Evolutionary conservation across 2,797 vertebrate genomes (phyloP).

Genomic region (Myotis findleyi): DNA sequence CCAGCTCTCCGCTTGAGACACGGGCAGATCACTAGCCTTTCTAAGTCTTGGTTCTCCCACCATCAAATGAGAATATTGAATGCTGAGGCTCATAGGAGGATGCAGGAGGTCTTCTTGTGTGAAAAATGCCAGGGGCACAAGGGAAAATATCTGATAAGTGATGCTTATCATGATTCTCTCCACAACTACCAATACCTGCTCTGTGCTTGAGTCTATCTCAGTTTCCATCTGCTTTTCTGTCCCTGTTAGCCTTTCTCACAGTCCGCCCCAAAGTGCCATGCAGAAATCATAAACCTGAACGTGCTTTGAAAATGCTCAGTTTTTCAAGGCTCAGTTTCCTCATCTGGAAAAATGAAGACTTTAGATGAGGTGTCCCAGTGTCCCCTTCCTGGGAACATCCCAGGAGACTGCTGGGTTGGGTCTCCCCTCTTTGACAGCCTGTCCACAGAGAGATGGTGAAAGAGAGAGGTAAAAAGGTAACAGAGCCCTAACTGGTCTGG

Average conservation of each 20-base stretch:
- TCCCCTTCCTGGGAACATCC: background rate
- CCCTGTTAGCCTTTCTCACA: background rate
- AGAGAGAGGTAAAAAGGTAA: background rate
- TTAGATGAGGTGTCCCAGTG: background rate
- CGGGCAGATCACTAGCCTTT: background rate
- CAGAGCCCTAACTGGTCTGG: too few relatives aligned
- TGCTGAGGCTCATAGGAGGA: accelerated
- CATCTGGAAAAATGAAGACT: background rate
- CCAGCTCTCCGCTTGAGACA: background rate
- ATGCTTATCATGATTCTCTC: background rate
- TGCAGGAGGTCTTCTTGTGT: background rate
- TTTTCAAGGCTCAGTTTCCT: background rate
- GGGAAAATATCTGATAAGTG: accelerated
- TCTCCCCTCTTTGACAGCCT: background rate
- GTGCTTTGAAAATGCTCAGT: background rate
- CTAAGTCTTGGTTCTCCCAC: background rate
- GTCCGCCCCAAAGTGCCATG: background rate
- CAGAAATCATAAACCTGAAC: background rate
- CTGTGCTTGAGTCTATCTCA: background rate
- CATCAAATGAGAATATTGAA: background rate
- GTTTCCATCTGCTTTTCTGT: background rate
- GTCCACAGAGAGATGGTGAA: background rate
- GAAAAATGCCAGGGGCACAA: background rate
- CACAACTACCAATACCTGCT: background rate
- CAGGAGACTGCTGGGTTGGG: background rate